Evolutionary conservation across 2,113 vertebrate species (phyloP), one percentile per base, ranked within the genome.

Genomic region (Orycteropus afer): DNA sequence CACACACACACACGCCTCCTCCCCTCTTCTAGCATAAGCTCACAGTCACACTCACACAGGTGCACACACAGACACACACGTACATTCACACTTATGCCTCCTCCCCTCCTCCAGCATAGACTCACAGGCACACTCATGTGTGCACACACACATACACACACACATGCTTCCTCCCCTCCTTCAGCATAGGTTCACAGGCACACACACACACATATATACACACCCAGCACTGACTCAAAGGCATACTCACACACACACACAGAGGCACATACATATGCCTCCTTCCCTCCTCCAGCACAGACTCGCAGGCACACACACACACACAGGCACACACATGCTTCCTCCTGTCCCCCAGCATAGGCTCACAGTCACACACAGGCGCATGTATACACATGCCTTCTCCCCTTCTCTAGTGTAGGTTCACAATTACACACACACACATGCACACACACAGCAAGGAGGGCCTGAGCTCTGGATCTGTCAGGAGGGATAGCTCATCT

Each of bases 381-480:
- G 61, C 18, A 42, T 18, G 78, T 42, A 87, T 5, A 20, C 65
- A 40, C 25, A 11, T 32, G 51, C 22, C 12, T 59, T 79, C 34
- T 63, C 45, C 22, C 22, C 18, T 79, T 79, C 29, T 63, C 45
- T 17, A 11, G 7, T 27, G 85, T 1, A 40, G 17, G 71, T 37
- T 53, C 77, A 51, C 53, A 49, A 10, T n/a, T 37, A 20, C 49
- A 47, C 18, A 86, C 5, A 59, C 10, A n/a, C 18, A 81, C 47
- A 86, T 6, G 22, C 61, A 37, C 15, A 20, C 15, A 32, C 8
- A 20, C 27, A 47, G 25, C 9, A 1, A 27, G 61, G 78, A 95
- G 27, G 63, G 57, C 74, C 74, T 40, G 32, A 81, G 89, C 83
- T 93, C 92, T 53, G 59, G 57, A 89, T 96, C 94, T 91, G 78